Conservation (phyloP, 2,797 vertebrate genomes). For the Pyrocephalus nanus region DNA sequence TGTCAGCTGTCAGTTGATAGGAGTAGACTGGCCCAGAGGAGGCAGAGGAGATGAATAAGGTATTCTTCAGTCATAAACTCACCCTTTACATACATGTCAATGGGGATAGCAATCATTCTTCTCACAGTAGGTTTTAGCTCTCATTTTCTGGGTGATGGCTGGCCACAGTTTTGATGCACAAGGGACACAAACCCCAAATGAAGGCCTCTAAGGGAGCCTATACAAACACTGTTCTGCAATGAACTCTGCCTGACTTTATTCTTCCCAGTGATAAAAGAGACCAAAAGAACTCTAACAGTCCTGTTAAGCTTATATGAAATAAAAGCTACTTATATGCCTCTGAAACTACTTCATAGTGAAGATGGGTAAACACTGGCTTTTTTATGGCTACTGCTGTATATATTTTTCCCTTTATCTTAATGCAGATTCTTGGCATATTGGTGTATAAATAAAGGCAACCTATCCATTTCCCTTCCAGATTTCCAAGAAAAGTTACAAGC, state of each 20-base stretch:
- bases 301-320: background rate
- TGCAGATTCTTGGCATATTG: background rate
- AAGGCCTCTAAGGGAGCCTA: background rate
- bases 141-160: background rate
- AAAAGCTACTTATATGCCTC: background rate
- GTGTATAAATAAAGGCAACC: constrained; percentile 63
- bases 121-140: background rate
- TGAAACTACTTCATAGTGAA: background rate
- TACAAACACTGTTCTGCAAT: background rate
- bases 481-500: constrained; percentile 76
- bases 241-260: background rate
- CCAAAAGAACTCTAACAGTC: background rate
- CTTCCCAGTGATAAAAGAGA: background rate
- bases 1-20: background rate
- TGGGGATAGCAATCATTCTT: background rate
- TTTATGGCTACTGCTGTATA: background rate
- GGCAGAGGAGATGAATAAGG: background rate
- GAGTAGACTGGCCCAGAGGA: background rate
- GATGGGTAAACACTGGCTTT: background rate
- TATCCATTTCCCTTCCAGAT: constrained; percentile 69
- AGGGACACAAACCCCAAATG: background rate
- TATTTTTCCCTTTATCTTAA: background rate
- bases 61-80: background rate
- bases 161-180: background rate
- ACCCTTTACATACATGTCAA: background rate